Evolutionary conservation across 2,113 vertebrate genomes (phyloP).

Genomic region (Nyctereutes procyonoides): DNA sequence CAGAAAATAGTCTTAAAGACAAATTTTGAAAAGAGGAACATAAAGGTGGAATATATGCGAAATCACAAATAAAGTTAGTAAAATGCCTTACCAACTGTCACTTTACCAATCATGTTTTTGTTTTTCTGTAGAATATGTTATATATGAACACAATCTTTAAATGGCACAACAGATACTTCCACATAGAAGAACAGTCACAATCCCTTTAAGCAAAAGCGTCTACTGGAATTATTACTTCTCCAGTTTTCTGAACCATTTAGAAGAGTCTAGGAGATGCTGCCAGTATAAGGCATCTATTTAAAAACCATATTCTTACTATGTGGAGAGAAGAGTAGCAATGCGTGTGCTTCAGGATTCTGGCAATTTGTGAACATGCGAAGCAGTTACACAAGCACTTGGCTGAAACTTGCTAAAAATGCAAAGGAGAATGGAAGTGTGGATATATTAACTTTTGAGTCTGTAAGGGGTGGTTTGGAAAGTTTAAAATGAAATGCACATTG

Average conservation of each 20-base stretch:
- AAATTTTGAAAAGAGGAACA: conserved; percentile 12
- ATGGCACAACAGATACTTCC: not conserved
- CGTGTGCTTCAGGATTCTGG: not conserved
- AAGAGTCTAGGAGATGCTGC: not conserved
- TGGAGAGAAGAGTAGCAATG: not conserved
- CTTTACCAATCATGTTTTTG: not conserved
- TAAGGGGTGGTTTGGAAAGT: conserved; percentile 25
- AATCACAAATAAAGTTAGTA: not conserved
- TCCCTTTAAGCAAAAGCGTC: not conserved
- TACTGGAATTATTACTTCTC: not conserved
- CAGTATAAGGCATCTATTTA: conserved; percentile 13
- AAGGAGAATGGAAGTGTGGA: not conserved
- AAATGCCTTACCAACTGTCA: not conserved
- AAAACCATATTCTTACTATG: not conserved
- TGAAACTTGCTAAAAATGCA: conserved; percentile 61
- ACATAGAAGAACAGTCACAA: not conserved
- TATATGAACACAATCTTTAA: conserved; percentile 18
- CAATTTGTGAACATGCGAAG: conserved; percentile 50
- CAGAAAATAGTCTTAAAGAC: not conserved
- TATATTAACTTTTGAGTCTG: conserved; percentile 35
- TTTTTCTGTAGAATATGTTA: not conserved
- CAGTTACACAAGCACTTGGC: not conserved
- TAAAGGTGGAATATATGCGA: not conserved
- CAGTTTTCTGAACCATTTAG: not conserved
- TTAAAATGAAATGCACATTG: not conserved